Evolutionary conservation across 2,888 invertebrate species (phyloP).

Genomic region (Stenodema calcarata): DNA sequence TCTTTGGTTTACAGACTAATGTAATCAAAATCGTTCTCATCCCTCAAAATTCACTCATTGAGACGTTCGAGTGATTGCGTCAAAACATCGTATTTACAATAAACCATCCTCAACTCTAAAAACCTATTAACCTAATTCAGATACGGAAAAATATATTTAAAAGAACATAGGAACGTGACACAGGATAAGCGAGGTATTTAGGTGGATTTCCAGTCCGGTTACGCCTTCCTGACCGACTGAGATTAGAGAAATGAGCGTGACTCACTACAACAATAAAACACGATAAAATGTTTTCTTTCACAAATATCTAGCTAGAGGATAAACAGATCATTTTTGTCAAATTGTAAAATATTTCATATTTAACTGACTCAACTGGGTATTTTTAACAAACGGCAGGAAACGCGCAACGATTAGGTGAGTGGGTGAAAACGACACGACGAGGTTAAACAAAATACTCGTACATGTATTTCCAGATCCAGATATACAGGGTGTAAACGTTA

Average conservation of each 20-base stretch:
- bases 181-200: not conserved
- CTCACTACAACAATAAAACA: not conserved
- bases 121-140: not conserved
- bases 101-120: not conserved
- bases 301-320: not conserved
- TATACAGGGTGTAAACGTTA: too few species aligned
- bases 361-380: not conserved
- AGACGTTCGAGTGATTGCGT: too few species aligned
- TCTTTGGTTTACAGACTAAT: too few species aligned
- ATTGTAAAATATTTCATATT: not conserved
- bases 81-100: too few species aligned
- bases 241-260: not conserved
- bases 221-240: not conserved
- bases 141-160: not conserved
- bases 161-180: not conserved
- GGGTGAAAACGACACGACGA: too few species aligned
- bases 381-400: too few species aligned
- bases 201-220: not conserved
- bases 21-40: too few species aligned
- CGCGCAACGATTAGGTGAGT: too few species aligned
- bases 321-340: not conserved
- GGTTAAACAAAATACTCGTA: too few species aligned
- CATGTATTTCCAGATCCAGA: too few species aligned
- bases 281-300: not conserved
- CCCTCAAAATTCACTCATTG: not conserved